These are phyloP conservation scores for Argyresthia goedartella DNA, from an alignment of 2,888 invertebrate genomes.

Conservation along the genomic window DNA sequence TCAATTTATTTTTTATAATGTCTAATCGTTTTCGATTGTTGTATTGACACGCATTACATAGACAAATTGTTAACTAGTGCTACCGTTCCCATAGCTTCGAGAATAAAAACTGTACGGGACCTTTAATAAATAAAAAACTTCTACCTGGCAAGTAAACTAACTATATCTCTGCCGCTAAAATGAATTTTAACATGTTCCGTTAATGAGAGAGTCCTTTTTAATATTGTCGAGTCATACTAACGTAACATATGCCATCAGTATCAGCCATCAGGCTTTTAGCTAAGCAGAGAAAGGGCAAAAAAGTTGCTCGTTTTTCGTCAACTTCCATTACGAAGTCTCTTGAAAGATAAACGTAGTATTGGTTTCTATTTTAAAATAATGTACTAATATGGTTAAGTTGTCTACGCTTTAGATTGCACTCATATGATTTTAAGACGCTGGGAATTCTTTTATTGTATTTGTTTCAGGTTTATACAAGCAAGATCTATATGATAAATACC, in stretches of 20 bases:
- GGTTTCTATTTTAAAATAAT: neutral
- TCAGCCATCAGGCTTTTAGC: conserved; percentile 49
- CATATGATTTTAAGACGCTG: no score
- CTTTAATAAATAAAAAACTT: conserved; percentile 26
- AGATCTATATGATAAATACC: no score
- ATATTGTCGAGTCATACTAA: conserved; percentile 56
- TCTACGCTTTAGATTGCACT: no score
- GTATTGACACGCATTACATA: conserved; percentile 47
- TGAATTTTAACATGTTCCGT: neutral
- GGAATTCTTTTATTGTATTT: no score
- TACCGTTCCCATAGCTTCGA: conserved; percentile 46
- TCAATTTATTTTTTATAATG: neutral
- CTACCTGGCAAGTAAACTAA: conserved; percentile 34
- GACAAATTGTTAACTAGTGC: conserved; percentile 52
- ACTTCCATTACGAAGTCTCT: conserved; percentile 54
- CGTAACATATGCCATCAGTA: conserved; percentile 37
- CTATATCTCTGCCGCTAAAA: neutral
- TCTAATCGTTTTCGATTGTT: conserved; percentile 13
- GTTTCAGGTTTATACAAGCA: no score
- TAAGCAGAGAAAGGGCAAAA: conserved; percentile 28
- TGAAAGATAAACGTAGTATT: conserved; percentile 46
- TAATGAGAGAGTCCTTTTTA: conserved; percentile 12
- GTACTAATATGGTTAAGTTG: neutral
- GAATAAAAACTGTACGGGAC: conserved; percentile 11
- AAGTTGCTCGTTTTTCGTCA: conserved; percentile 48